phyloP scores from a whole-genome alignment of 2,797 vertebrate genomes.

The Columba guinea region DNA sequence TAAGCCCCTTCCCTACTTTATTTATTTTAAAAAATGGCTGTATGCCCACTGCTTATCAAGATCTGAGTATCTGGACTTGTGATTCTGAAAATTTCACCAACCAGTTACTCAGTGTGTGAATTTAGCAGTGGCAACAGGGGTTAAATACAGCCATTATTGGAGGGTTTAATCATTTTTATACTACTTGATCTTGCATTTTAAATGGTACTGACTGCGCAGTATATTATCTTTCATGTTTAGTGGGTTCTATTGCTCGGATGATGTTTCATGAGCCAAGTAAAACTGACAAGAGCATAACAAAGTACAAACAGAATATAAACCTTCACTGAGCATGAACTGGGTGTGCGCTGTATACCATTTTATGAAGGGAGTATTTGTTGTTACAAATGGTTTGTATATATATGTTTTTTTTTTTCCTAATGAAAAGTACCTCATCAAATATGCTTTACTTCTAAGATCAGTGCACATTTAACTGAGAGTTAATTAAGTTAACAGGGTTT shows the following conservation, averaged over 20 bases:
- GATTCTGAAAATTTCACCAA: neutral
- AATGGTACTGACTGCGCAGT: neutral
- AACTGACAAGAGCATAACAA: constrained; percentile 3
- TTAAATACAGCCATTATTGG: neutral
- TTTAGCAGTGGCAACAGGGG: neutral
- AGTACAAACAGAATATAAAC: neutral
- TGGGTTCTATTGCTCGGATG: neutral
- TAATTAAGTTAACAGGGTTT: constrained; percentile 57
- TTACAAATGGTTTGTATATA: neutral
- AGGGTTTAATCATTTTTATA: neutral
- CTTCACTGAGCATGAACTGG: neutral
- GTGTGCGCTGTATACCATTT: neutral
- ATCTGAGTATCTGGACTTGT: neutral
- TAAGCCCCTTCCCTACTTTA: neutral
- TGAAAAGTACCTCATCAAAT: constrained; percentile 25
- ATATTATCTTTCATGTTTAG: neutral
- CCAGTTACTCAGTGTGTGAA: neutral
- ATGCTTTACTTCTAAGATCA: constrained; percentile 4
- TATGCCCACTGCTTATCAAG: neutral
- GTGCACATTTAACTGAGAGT: constrained; percentile 18
- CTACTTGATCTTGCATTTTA: neutral
- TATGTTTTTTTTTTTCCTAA: neutral
- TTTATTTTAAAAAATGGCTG: neutral
- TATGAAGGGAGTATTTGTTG: neutral
- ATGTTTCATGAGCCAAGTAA: neutral